Conservation (phyloP, 2,888 invertebrate genomes). For the Drosophila formosana region DNA sequence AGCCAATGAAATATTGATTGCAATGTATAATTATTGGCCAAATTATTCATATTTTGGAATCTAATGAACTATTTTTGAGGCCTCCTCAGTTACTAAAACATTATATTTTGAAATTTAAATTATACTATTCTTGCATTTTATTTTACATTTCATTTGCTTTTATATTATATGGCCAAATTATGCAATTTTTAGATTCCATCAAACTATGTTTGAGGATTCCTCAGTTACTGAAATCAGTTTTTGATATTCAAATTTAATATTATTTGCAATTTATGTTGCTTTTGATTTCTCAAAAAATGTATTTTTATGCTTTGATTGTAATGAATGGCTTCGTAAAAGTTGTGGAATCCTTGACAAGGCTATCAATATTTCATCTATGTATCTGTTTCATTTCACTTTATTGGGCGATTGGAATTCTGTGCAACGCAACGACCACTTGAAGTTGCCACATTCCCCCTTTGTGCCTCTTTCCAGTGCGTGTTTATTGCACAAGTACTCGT, state of each 20-base stretch:
- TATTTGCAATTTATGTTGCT: neutral
- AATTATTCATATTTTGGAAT: too few species aligned
- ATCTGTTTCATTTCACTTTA: conserved; percentile 14
- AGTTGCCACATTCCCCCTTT: conserved; percentile 9
- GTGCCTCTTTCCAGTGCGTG: conserved; percentile 27
- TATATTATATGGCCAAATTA: neutral
- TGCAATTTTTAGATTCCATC: neutral
- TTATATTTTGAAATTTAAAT: too few species aligned
- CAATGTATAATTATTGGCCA: too few species aligned
- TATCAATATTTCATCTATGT: conserved; percentile 18
- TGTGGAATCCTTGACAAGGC: conserved; percentile 17
- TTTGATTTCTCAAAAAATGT: neutral
- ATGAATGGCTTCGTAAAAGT: conserved; percentile 1
- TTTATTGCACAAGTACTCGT: conserved; percentile 40
- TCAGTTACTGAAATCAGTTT: neutral
- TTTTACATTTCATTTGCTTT: too few species aligned
- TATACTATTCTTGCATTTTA: too few species aligned
- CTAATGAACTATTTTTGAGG: too few species aligned
- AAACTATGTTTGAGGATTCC: neutral
- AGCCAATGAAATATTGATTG: too few species aligned
- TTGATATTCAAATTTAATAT: neutral
- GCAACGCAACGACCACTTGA: conserved; percentile 12
- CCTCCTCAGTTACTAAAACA: too few species aligned
- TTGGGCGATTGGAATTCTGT: conserved; percentile 32
- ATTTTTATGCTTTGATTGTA: neutral